Base-by-base conservation (phyloP, 1,140 invertebrate genomes). In the Drosophila subpulchrella region DNA sequence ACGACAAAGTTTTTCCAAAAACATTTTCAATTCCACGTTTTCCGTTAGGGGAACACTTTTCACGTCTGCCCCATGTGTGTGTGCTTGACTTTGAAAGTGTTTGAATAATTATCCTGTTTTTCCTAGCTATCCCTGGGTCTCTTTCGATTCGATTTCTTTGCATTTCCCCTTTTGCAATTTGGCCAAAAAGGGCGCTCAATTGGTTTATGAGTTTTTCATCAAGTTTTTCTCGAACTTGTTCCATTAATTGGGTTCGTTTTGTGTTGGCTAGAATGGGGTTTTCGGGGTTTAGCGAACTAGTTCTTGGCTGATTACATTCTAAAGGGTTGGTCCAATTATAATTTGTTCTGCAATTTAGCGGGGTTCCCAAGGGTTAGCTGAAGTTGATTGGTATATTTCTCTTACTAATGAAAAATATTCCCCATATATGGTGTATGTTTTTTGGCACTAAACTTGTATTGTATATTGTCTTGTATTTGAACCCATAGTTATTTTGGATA, bases 71-170 rank as follows among this genome's bases (percentile, higher is more conserved):
- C 78, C 57, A 17, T 44, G 17, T 46, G 42, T 46, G 17, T 20
- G 20, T 48, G 48, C 17, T 51, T 89, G 84, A 89, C 76, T 89
- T 81, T 75, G 76, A 84, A 90, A 89, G 76, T 84, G 85, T 88
- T 88, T 88, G 84, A 88, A 89, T 81, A 89, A 89, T 89, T 89
- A 90, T 90, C 60, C 77, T 63, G 77, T 84, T 80, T 86, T 83
- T 55, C 50, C 30, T 48, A 24, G 39, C 30, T 57, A 48, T 47
- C 38, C 41, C 48, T 12, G 13, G 7, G n/a, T 34, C 12, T 27
- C 34, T 30, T 63, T 63, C 10, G 20, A 62, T 70, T 73, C 62
- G 24, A 60, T 83, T 84, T 47, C 58, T 47, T 65, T 78, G 61
- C 51, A 50, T 77, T 71, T 75, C 66, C 46, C 60, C 55, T 73